Evolutionary conservation across 1,140 invertebrate species (phyloP), one percentile per base, ranked within the genome.

Genomic region (Lasaia peninsularis): DNA sequence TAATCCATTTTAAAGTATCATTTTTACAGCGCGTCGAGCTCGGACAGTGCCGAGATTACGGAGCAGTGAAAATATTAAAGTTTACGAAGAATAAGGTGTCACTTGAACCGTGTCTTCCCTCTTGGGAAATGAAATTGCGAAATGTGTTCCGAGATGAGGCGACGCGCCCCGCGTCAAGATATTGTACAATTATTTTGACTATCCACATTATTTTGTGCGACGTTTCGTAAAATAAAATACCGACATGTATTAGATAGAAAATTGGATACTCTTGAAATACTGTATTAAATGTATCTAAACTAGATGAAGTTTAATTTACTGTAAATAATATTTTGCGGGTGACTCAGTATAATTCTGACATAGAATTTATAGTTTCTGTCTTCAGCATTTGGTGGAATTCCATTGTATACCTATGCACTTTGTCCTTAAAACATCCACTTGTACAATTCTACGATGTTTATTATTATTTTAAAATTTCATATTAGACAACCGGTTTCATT

Each of bases 91-190:
- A 76, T 72, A 71, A 76, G 73, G 73, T 79, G 72, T 69, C 65
- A 54, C 65, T 52, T 65, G 63, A 69, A 65, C 62, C 63, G 67
- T 66, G 67, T 56, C 69, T 60, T 48, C 56, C 61, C 75, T 51
- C 65, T 12, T 44, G 75, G 73, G 74, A 80, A 78, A 78, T 80
- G 74, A 75, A 80, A 78, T 78, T 70, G 73, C 70, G 72, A 78
- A 77, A 80, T 76, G 78, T 72, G 71, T 48, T 48, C 56, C 57
- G 62, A 62, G 67, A 72, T 70, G 69, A 63, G 67, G 65, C 56
- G 63, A 62, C 64, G 24, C 24, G 24, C 24, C 67, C 10, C 18
- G 52, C 59, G 33, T 33, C 34, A 37, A 53, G 32, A 35, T 53
- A 33, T 53, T 35, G 14, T 33, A 37, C n/a, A 35, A 53, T 48